These are phyloP conservation scores for Acrocyrtus sp. DNA, from an alignment of 2,888 invertebrate genomes.

Conservation along the genomic window DNA sequence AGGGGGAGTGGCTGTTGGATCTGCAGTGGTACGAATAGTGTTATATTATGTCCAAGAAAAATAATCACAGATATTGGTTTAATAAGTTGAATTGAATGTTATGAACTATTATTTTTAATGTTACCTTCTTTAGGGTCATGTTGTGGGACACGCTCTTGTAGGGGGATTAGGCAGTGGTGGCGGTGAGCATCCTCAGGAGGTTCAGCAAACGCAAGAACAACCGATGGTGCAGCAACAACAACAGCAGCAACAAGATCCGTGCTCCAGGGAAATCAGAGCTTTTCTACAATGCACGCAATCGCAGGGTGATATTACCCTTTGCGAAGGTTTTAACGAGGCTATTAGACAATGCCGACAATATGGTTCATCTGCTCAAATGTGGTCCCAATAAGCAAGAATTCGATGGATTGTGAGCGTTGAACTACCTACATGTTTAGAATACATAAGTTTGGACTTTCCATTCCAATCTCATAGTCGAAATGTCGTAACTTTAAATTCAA, in stretches of 20 bases:
- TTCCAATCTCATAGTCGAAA: too few species aligned
- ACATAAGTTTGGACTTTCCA: too few species aligned
- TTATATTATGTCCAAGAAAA: not conserved
- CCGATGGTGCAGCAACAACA: slow-evolving; percentile 64
- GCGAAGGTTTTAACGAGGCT: slow-evolving; percentile 98
- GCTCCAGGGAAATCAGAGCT: slow-evolving; percentile 90
- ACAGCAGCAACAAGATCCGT: slow-evolving; percentile 70
- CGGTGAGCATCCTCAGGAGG: slow-evolving; percentile 68
- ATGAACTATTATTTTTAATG: not conserved
- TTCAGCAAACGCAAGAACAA: slow-evolving; percentile 68
- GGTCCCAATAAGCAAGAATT: too few species aligned
- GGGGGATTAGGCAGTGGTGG: slow-evolving; percentile 80
- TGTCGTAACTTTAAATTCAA: too few species aligned
- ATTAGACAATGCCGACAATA: slow-evolving; percentile 82
- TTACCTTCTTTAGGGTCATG: slow-evolving; percentile 77
- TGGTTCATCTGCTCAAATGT: too few species aligned
- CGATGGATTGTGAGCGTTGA: too few species aligned
- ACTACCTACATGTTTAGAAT: too few species aligned
- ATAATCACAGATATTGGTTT: not conserved
- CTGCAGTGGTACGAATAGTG: slow-evolving; percentile 80
- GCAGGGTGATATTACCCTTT: slow-evolving; percentile 88
- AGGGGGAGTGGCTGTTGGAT: slow-evolving; percentile 97
- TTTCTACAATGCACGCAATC: slow-evolving; percentile 95
- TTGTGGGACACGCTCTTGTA: slow-evolving; percentile 89
- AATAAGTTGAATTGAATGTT: not conserved